Evolutionary conservation across 2,113 vertebrate genomes (phyloP).

Genomic region (Myxocyprinus asiaticus): DNA sequence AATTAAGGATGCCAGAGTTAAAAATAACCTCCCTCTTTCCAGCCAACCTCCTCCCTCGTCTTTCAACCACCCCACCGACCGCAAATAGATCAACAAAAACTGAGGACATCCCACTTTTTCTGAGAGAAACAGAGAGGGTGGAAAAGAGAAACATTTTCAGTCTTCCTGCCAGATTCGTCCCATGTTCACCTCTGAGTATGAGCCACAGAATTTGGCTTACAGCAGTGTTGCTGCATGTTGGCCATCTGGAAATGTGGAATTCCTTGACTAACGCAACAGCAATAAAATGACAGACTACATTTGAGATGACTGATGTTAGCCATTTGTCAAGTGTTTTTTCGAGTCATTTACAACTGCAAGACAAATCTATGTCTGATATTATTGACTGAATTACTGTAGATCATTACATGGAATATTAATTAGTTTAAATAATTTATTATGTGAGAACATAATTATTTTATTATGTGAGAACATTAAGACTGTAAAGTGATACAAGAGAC

Average conservation of each 20-base stretch:
- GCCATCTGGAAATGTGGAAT: slow-evolving; percentile 2
- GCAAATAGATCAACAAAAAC: slow-evolving; percentile 51
- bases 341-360: not conserved
- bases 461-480: too few relatives aligned
- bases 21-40: slow-evolving; percentile 66
- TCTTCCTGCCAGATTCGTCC: too few relatives aligned
- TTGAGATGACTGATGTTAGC: too few relatives aligned
- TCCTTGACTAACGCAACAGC: not conserved
- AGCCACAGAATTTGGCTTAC: too few relatives aligned
- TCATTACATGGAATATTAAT: too few relatives aligned
- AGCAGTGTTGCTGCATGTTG: not conserved
- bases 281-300: too few relatives aligned
- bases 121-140: not conserved
- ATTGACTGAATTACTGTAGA: too few relatives aligned
- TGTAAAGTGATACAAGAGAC: too few relatives aligned
- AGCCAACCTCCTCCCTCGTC: not conserved
- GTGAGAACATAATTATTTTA: too few relatives aligned
- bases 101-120: slow-evolving; percentile 38
- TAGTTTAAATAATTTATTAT: too few relatives aligned
- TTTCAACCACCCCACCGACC: slow-evolving; percentile 9
- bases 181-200: too few relatives aligned
- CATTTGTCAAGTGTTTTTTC: not conserved
- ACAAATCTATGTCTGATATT: not conserved
- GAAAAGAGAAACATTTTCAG: not conserved
- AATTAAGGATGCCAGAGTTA: slow-evolving; percentile 71